A percentile compares a stretch with the other conserved stretches of the same genome.
Evolutionary conservation across 1,140 invertebrate genomes (phyloP).

Genomic region (Mycetomoellerius zeteki): DNA sequence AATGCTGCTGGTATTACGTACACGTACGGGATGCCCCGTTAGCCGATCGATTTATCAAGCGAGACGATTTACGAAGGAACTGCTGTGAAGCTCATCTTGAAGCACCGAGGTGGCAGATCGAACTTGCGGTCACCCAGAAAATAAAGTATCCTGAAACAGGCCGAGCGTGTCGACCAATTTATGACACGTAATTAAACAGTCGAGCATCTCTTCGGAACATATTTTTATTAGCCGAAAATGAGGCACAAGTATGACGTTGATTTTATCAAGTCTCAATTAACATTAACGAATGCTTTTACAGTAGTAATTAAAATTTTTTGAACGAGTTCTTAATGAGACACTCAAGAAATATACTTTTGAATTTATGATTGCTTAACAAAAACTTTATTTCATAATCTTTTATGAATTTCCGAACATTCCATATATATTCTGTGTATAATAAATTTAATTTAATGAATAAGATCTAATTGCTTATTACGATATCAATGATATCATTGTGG

Average conservation of each 20-base stretch:
- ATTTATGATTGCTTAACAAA: background rate
- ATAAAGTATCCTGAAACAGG: slow-evolving; percentile 83
- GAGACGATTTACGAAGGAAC: slow-evolving; percentile 81
- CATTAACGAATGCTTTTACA: background rate
- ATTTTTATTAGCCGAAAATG: slow-evolving; percentile 79
- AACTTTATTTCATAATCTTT: background rate
- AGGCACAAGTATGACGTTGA: background rate
- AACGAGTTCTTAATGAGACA: background rate
- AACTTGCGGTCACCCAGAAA: slow-evolving; percentile 84
- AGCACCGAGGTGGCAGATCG: slow-evolving; percentile 79
- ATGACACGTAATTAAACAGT: slow-evolving; percentile 85
- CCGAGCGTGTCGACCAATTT: slow-evolving; percentile 83
- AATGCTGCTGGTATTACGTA: slow-evolving; percentile 58
- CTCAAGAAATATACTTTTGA: slow-evolving; percentile 6
- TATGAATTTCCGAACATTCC: background rate
- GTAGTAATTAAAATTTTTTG: background rate
- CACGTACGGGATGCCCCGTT: slow-evolving; percentile 47
- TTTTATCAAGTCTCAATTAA: background rate
- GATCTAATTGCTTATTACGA: background rate
- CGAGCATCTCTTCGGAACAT: slow-evolving; percentile 76
- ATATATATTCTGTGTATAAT: too few species aligned
- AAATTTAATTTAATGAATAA: slow-evolving; percentile 20
- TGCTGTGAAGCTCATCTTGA: slow-evolving; percentile 72
- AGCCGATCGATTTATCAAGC: slow-evolving; percentile 83
- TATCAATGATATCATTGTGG: background rate